Evolutionary conservation across 2,113 vertebrate species (phyloP).

Genomic region (Pseudorhombus dupliciocellatus): DNA sequence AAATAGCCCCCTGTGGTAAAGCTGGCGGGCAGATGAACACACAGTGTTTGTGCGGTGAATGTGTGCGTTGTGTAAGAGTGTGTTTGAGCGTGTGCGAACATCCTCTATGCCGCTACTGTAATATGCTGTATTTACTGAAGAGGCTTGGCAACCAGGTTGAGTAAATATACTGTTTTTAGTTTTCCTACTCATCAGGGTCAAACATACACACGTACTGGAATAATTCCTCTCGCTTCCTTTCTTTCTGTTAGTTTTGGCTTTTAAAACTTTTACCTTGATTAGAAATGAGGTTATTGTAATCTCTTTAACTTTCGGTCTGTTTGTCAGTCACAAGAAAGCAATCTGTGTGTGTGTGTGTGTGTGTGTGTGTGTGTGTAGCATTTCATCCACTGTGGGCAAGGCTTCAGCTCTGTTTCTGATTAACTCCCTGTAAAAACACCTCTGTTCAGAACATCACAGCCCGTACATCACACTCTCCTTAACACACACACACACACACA

Average conservation of each 20-base stretch:
- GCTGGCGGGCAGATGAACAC: constrained; percentile 42
- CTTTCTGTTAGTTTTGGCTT: background rate
- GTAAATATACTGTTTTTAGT: constrained; percentile 63
- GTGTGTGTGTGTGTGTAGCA: constrained; percentile 11
- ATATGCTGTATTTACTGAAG: constrained; percentile 61
- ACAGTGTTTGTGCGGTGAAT: constrained; percentile 18
- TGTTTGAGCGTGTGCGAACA: constrained; percentile 8
- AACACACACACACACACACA: constrained; percentile 21
- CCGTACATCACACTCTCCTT: constrained; percentile 66
- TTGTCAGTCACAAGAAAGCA: too few relatives aligned
- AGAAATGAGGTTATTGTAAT: too few relatives aligned
- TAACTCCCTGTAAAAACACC: constrained; percentile 76
- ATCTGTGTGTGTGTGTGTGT: background rate
- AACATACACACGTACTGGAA: background rate
- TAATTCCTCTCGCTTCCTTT: background rate
- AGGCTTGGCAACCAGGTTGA: constrained; percentile 55
- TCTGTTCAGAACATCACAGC: constrained; percentile 73
- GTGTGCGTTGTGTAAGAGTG: constrained; percentile 12
- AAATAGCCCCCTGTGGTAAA: constrained; percentile 65
- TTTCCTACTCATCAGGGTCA: constrained; percentile 11
- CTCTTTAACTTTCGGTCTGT: too few relatives aligned
- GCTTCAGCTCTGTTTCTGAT: constrained; percentile 72
- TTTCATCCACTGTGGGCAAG: constrained; percentile 50
- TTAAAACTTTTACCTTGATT: too few relatives aligned
- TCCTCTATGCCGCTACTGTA: constrained; percentile 59